Base-by-base conservation (phyloP, 64 coral and sea anemone genomes). In the Acropora tenuis region DNA sequence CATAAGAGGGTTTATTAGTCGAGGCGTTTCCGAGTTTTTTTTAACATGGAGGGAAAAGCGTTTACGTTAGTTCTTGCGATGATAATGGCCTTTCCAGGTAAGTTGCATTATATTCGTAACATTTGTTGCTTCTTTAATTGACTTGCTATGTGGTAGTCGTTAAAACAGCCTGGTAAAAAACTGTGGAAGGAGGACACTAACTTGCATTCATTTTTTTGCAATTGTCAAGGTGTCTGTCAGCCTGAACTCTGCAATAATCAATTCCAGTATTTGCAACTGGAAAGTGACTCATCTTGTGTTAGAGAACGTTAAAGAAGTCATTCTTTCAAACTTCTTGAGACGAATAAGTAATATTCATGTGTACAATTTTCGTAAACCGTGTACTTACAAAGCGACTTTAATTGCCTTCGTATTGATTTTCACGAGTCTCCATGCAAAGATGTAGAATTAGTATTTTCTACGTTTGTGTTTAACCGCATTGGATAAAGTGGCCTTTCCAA, bases 41-140 rank as follows among this genome's bases (percentile, higher is more conserved):
- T 6, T 0, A 71, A 85, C 44, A 85, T 85, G 82, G 61, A 85
- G 50, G 80, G 46, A 13, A 69, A 49, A 71, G 48, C 47, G 6
- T 50, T 85, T 2, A 16, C 49, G 17, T 8, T 72, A 10, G 8
- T 85, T 46, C 8, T 72, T 6, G 61, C 45, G 12, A 47, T 46
- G 20, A 20, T 72, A 2, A 9, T 49, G 3, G 2, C 45, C 45
- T 50, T 85, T 71, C 82, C 67, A 71, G 82, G 82, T 85, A 68
- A 72, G 82, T 85, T 46, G 1, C 5, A 17, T 2, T 5, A 8
- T 19, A 47, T 17, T 10, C n/a, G 1, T 47, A 12, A 45, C 16
- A 46, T 19, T 45, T 18, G 1, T 17, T 6, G 50, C 8, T 42
- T 3, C 8, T 71, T 6, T 20, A 71, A 5, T 40, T 20, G 17